Evolutionary conservation across 2,888 invertebrate genomes (phyloP), one percentile per base, ranked within the genome.

Genomic region (Nymphalis urticae): DNA sequence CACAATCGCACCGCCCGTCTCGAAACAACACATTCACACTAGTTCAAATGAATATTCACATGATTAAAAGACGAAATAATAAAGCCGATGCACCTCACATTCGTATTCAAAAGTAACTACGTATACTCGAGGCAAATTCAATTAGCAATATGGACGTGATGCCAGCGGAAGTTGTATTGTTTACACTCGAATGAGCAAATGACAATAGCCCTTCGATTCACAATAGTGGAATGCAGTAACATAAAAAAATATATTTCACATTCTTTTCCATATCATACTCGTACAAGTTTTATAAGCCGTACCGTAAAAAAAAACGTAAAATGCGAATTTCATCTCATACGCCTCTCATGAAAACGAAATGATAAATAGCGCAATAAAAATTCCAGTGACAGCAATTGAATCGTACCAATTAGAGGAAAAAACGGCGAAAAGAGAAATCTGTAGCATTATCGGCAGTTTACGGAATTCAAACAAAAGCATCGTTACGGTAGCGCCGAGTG

Each of bases 391-490:
- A 64, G 21, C 58, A 61, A 24, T 65, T 54, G 24, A 77, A 80
- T 79, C 80, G 77, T 80, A 82, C 79, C 83, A 85, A 86, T 86
- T 86, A 86, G 80, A 78, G 64, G 24, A 68, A 73, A 70, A 71
- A 71, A 56, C 54, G 59, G 50, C 76, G 81, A 83, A 85, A 86
- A 88, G 87, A 87, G 90, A 90, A 89, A 90, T 86, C 86, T 77
- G 76, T 77, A 81, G 79, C 78, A 86, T 84, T 85, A 86, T 82
- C 80, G 80, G 72, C 74, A 69, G 76, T 82, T 81, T 81, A 80
- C 81, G 80, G 82, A 80, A 69, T 80, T 73, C 76, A 77, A 80
- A 86, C 82, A 86, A 85, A 85, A 81, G 75, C 77, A 80, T 78
- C 81, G 84, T 82, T 85, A 84, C 85, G 83, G 82, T 86, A 84